These are phyloP conservation scores for Pyrgus malvae DNA, from an alignment of 2,888 invertebrate genomes.

Conservation along the genomic window DNA sequence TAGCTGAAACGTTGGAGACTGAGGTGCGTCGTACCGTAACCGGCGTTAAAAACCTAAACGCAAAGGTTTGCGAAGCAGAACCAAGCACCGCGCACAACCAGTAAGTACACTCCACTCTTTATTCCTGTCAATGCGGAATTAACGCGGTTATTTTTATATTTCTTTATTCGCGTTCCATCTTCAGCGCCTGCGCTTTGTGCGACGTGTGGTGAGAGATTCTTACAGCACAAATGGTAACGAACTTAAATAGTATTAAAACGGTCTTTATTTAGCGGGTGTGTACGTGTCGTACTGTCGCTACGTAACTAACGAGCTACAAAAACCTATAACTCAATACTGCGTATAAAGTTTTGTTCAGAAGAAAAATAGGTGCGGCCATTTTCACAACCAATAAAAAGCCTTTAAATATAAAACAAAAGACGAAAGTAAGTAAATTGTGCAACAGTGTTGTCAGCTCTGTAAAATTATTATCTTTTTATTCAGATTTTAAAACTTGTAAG, in stretches of 20 bases:
- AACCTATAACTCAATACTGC: not conserved
- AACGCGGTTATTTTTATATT: constrained; percentile 27
- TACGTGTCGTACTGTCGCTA: not conserved
- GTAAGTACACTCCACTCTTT: constrained; percentile 18
- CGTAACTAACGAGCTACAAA: not conserved
- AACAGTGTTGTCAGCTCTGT: no score
- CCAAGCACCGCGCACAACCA: constrained; percentile 15
- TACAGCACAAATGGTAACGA: constrained; percentile 22
- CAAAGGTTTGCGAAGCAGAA: constrained; percentile 26
- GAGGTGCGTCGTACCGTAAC: constrained; percentile 13
- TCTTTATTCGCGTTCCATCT: constrained; percentile 26
- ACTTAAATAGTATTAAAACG: constrained; percentile 24
- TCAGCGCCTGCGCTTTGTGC: constrained; percentile 21
- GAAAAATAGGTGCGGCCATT: not conserved
- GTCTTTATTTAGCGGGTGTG: constrained; percentile 15
- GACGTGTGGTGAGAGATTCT: constrained; percentile 25
- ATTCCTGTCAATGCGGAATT: constrained; percentile 23
- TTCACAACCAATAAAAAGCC: no score
- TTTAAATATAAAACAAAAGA: no score
- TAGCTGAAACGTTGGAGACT: constrained; percentile 13
- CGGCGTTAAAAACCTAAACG: constrained; percentile 17
- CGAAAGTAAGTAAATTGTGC: not conserved
- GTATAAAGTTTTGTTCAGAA: not conserved
- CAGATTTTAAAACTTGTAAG: no score
- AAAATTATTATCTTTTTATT: no score